Base-by-base conservation (phyloP, 2,888 invertebrate species). In the Prosapia bicincta region DNA sequence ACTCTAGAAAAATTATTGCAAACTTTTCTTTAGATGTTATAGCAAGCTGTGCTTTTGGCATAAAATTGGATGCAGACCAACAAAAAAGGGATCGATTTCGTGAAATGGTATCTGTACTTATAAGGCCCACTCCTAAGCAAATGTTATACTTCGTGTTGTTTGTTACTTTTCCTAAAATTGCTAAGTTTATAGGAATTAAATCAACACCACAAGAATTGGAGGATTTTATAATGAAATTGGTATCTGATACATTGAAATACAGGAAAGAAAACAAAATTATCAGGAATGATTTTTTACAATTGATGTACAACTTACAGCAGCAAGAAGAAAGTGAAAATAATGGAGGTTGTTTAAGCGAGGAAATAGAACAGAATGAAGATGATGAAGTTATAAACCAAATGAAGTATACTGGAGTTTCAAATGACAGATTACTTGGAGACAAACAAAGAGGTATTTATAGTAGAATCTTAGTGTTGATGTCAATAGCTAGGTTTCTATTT, bases 201-300 rank as follows among this genome's bases (percentile, higher is more conserved):
- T 13, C 38, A 13, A 23, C 74, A 15, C 67, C 28, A 3, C 28
- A 67, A 73, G 76, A 74, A 6, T 71, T 74, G 13, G 54, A 26
- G n/a, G 28, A 75, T 5, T 80, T 74, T 32, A 78, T 79, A 66
- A 5, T 77, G 3, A 75, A 77, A 15, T n/a, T 75, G 5, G 69
- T 77, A n/a, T 67, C 71, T 24, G 77, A 78, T 13, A 79, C 79
- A 5, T 69, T 80, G 1, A n/a, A 73, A 20, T 71, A 77, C 68
- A 71, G 79, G 5, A 77, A 78, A 28, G 65, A 77, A 15, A 77
- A 79, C 71, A 75, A 76, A 3, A 70, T 79, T 0, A 43, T 66
- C 66, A 32, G 80, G 32, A 78, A 79, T 28, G 80, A 80, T 72
- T 78, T 80, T 38, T 66, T 80, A 10, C 76, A 80, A 25, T 24